Conservation (phyloP, 1,140 invertebrate genomes). For the Drosophila dunni region DNA sequence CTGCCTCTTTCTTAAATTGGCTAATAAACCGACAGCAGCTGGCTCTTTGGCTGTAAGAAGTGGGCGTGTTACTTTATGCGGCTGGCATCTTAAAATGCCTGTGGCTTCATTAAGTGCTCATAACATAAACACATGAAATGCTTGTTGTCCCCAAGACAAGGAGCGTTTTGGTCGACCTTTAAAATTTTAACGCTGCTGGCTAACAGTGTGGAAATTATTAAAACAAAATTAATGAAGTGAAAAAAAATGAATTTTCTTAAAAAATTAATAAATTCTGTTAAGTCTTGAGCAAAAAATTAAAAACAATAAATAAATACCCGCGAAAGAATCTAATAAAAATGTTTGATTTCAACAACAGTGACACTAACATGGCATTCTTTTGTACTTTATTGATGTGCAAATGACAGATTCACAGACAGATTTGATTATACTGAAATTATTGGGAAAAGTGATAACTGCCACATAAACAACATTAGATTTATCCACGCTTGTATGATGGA, state of each 20-base stretch:
- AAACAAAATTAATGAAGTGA: not conserved
- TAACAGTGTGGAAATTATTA: conserved; percentile 28
- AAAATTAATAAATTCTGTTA: too few relatives aligned
- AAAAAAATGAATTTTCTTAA: not conserved
- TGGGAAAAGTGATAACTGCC: not conserved
- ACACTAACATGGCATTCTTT: too few relatives aligned
- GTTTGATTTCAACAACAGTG: too few relatives aligned
- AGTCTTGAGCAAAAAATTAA: too few relatives aligned
- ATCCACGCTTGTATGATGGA: not conserved
- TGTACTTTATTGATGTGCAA: too few relatives aligned
- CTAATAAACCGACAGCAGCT: conserved; percentile 76
- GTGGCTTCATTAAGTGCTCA: conserved; percentile 76
- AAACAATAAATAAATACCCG: too few relatives aligned
- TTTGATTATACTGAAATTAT: conserved; percentile 39
- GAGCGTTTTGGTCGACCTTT: conserved; percentile 19
- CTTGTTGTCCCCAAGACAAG: conserved; percentile 16
- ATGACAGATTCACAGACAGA: too few relatives aligned
- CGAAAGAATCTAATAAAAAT: too few relatives aligned
- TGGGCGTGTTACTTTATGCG: conserved; percentile 64
- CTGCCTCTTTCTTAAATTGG: conserved; percentile 77
- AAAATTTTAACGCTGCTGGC: conserved; percentile 37
- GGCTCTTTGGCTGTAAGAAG: conserved; percentile 15
- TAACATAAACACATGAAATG: conserved; percentile 69
- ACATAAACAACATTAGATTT: conserved; percentile 15
- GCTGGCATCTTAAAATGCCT: conserved; percentile 69